Evolutionary conservation across 2,113 vertebrate genomes (phyloP).

Genomic region (Ictalurus furcatus): DNA sequence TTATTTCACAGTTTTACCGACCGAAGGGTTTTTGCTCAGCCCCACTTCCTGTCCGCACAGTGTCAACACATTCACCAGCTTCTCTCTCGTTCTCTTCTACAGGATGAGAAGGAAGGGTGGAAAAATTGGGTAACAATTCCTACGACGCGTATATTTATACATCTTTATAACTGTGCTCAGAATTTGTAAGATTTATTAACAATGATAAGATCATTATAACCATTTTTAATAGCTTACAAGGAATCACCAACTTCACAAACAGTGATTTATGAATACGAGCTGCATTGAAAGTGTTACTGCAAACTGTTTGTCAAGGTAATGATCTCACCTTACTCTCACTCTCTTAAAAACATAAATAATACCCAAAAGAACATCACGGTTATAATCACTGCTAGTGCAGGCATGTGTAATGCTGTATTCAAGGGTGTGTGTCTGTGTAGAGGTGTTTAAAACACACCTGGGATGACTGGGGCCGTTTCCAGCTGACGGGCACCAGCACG

Average conservation of each 20-base stretch:
- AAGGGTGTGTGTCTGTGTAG: not conserved
- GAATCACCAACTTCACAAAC: not conserved
- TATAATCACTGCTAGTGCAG: not conserved
- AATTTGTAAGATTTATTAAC: not conserved
- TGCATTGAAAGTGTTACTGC: not conserved
- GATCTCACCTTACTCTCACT: not conserved
- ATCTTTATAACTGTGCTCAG: too few species aligned
- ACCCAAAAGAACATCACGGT: not conserved
- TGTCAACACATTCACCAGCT: slow-evolving; percentile 94
- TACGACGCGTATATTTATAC: not conserved
- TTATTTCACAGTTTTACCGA: slow-evolving; percentile 68
- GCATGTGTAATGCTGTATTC: not conserved
- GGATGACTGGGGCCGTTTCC: slow-evolving; percentile 94
- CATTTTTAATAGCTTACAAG: not conserved
- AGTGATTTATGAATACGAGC: not conserved
- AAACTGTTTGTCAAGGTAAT: not conserved
- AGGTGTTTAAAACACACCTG: slow-evolving; percentile 77
- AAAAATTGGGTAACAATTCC: not conserved
- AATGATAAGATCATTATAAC: not conserved
- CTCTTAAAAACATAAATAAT: not conserved
- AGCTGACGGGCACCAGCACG: slow-evolving; percentile 96
- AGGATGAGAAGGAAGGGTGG: not conserved
- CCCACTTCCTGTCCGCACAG: slow-evolving; percentile 98
- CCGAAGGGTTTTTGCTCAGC: slow-evolving; percentile 96
- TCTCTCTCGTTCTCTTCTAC: slow-evolving; percentile 96